Conservation (phyloP, 2,113 vertebrate species). For the Pimephales promelas region DNA sequence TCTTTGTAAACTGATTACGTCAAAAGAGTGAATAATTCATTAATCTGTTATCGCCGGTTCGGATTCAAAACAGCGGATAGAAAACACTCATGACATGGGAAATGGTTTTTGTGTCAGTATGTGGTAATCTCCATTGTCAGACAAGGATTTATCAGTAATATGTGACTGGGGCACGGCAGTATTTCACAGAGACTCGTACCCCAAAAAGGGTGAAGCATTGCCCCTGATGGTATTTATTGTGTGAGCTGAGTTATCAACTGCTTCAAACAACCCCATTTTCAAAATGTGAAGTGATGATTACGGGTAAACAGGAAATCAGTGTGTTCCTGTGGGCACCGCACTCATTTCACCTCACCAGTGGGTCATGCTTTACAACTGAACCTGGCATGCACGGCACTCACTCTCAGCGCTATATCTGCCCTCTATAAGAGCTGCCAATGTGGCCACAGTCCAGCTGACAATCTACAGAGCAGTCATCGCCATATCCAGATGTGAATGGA, state of each 20-base stretch:
- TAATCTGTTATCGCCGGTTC: too few species aligned
- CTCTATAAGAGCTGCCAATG: constrained; percentile 30
- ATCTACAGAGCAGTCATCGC: constrained; percentile 27
- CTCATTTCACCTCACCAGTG: constrained; percentile 3
- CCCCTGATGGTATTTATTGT: background rate
- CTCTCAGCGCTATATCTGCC: background rate
- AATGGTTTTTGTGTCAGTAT: too few species aligned
- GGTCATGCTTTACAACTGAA: constrained; percentile 34
- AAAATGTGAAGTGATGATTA: background rate
- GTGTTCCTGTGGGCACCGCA: background rate
- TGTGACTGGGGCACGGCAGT: background rate
- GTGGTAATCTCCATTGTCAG: background rate
- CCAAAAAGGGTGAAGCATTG: background rate
- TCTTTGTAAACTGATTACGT: background rate
- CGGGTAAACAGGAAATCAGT: background rate
- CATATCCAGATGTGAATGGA: constrained; percentile 27
- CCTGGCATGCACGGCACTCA: background rate
- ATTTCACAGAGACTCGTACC: background rate
- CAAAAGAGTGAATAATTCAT: background rate
- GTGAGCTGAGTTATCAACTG: background rate
- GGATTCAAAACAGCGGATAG: background rate
- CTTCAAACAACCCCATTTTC: background rate
- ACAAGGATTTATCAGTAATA: background rate
- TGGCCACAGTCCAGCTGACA: constrained; percentile 31
- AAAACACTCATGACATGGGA: background rate